Percentiles rank a stretch among this genome's conserved stretches.
phyloP scores from a whole-genome alignment of 1,140 invertebrate genomes.

The Copidosoma floridanum region DNA sequence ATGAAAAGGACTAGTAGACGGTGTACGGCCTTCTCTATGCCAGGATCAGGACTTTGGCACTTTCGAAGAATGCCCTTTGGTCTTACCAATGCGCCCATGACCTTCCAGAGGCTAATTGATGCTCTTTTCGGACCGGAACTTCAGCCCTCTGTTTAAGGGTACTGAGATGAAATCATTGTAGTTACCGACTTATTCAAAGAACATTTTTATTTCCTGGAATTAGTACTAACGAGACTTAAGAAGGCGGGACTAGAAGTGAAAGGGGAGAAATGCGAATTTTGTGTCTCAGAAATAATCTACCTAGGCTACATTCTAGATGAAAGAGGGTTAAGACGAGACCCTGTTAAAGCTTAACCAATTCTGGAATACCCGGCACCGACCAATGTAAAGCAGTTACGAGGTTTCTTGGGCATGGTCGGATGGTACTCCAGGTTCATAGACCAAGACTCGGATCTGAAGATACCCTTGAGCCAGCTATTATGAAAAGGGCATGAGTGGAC shows the following conservation, averaged over 20 bases:
- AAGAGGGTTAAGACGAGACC: not conserved
- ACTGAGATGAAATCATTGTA: not conserved
- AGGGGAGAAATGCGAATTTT: not conserved
- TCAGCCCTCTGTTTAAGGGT: not conserved
- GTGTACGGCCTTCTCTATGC: not conserved
- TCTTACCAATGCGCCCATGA: not conserved
- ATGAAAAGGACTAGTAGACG: not conserved
- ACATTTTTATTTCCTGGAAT: not conserved
- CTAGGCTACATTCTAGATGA: not conserved
- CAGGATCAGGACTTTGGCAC: not conserved
- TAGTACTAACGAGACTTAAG: not conserved
- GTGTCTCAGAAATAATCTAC: not conserved
- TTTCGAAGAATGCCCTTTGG: not conserved
- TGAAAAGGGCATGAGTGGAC: not conserved
- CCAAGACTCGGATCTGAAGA: not conserved
- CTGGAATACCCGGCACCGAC: not conserved
- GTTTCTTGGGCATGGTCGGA: constrained; percentile 16
- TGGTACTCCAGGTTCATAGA: not conserved
- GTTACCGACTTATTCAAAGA: not conserved
- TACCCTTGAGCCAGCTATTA: not conserved
- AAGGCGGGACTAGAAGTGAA: not conserved
- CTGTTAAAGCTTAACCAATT: not conserved
- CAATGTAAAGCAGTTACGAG: constrained; percentile 4
- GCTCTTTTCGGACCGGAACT: not conserved
- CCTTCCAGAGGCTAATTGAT: not conserved